These are phyloP conservation scores for Pan troglodytes DNA, from an alignment of 2,113 vertebrate species.

Conservation along the genomic window NHGRI_mPanTro3-v2.1_pri NC_072402.2:150267501-150268000, in stretches of 20 bases:
- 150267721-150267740: background rate
- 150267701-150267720: background rate
- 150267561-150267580: conserved; percentile 76
- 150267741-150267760: background rate
- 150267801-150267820: background rate
- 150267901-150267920: background rate
- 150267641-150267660: background rate
- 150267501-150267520: background rate
- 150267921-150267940: background rate
- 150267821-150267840: background rate
- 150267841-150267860: background rate
- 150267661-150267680: background rate
- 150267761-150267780: background rate
- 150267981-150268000: background rate
- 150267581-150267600: conserved; percentile 68
- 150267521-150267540: conserved; percentile 58
- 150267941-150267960: background rate
- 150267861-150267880: background rate
- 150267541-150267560: conserved; percentile 59
- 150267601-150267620: conserved; percentile 45
- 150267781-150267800: background rate
- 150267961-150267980: background rate
- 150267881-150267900: background rate
- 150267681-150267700: background rate
- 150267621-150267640: conserved; percentile 36